Evolutionary conservation across 2,113 vertebrate genomes (phyloP).

Genomic region (Electrona antarctica): DNA sequence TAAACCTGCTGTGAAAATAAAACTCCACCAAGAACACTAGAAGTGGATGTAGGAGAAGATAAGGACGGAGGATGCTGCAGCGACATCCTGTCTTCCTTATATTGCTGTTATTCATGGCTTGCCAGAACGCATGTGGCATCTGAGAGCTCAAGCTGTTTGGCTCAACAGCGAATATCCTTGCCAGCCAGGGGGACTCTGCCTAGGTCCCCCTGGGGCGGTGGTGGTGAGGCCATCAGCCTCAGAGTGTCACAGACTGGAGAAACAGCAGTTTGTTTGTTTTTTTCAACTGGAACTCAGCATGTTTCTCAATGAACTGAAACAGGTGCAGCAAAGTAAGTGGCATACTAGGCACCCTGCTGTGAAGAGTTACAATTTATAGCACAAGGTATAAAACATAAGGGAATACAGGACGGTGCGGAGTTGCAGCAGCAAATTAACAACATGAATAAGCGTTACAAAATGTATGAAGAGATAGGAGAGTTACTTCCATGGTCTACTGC

Average conservation of each 20-base stretch:
- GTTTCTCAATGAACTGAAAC: slow-evolving; percentile 74
- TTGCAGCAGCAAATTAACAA: no score
- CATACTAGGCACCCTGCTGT: slow-evolving; percentile 7
- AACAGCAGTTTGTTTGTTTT: slow-evolving; percentile 6
- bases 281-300: slow-evolving; percentile 58
- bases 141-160: slow-evolving; percentile 36
- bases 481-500: no score
- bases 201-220: slow-evolving; percentile 46
- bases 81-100: slow-evolving; percentile 58
- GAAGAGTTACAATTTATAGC: no score
- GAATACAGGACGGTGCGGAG: no score
- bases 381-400: no score
- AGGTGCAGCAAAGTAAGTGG: slow-evolving; percentile 49
- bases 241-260: slow-evolving; percentile 1
- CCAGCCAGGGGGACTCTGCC: slow-evolving; percentile 23
- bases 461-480: no score
- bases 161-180: slow-evolving; percentile 32
- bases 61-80: slow-evolving; percentile 36
- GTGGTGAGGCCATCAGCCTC: slow-evolving; percentile 13
- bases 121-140: slow-evolving; percentile 27
- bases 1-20: slow-evolving; percentile 44
- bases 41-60: slow-evolving; percentile 54
- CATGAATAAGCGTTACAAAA: no score
- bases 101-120: slow-evolving; percentile 46
- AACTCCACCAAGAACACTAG: slow-evolving; percentile 47